Evolutionary conservation across 2,113 vertebrate species (phyloP).

Genomic region (Neotragus moschatus): DNA sequence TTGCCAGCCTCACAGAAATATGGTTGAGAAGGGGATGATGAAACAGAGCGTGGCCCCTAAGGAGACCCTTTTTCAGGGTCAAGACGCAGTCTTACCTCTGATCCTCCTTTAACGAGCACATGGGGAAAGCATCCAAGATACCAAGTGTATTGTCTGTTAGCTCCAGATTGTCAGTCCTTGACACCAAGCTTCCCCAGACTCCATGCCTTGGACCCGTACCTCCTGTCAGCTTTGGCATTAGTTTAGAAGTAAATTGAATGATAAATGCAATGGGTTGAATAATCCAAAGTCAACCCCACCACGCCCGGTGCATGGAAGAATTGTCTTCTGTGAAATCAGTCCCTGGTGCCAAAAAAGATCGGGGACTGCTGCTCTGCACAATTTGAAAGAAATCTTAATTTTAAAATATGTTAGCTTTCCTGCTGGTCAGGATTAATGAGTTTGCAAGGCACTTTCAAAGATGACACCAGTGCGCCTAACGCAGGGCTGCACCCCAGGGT

Average conservation of each 20-base stretch:
- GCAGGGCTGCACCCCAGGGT: accelerated
- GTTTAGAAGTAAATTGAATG: not conserved
- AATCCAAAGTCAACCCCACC: not conserved
- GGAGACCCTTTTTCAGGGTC: not conserved
- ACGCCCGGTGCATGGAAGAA: not conserved
- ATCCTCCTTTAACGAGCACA: not conserved
- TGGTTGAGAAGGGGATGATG: not conserved
- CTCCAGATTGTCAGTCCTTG: not conserved
- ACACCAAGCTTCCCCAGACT: not conserved
- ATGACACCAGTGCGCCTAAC: not conserved
- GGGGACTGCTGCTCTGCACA: not conserved
- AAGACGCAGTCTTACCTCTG: not conserved
- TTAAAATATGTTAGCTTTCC: not conserved
- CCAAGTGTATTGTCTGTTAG: not conserved
- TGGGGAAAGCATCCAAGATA: not conserved
- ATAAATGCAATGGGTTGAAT: not conserved
- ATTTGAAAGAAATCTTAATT: not conserved
- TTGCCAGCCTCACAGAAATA: not conserved
- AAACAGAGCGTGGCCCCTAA: not conserved
- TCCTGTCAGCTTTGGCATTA: not conserved
- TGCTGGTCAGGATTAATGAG: not conserved
- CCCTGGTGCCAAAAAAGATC: not conserved
- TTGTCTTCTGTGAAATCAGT: not conserved
- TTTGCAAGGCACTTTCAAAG: not conserved
- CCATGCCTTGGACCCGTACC: not conserved